Base-by-base conservation (phyloP, 2,888 invertebrate genomes). In the Diplolepis rosae region DNA sequence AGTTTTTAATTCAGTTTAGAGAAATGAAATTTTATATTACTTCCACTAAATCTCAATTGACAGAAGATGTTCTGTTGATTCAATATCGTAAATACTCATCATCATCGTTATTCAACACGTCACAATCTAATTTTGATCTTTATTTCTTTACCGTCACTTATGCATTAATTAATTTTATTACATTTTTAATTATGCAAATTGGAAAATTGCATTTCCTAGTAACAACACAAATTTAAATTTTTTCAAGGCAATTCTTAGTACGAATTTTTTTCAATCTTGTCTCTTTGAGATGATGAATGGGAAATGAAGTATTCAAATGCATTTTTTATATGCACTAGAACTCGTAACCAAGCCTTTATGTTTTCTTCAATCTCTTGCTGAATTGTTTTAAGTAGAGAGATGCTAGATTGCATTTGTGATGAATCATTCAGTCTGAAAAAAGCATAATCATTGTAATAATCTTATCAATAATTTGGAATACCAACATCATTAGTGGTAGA, bases 231-330 rank as follows among this genome's bases (percentile, higher is more conserved):
- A n/a, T n/a, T n/a, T n/a, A n/a, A n/a, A n/a, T n/a, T n/a, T n/a
- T n/a, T n/a, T 30, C 7, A 54, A 32, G 13, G 32, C 30, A 28
- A 28, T 39, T 0, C 22, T 6, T 56, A 6, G 28, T 56, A 35
- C 13, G 22, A 7, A 56, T 24, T 35, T 56, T 22, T 35, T 39
- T 24, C 7, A 3, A 35, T 22, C 6, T 5, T 6, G 22, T 32
- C 22, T 13, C 22, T 6, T 1, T 39, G 7, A 22, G n/a, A 13
- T 13, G 11, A 22, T 18, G 35, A 24, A 32, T 56, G 69, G 83
- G 92, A 92, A 11, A 92, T 78, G 67, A 93, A 83, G 82, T 91
- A 90, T 66, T 92, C 87, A 52, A 93, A 79, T 66, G 92, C 92
- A 81, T 91, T 91, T 0, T 90, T 85, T 56, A 94, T 87, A 71